Evolutionary conservation across 2,888 invertebrate genomes (phyloP).

Genomic region (Neria commutata): DNA sequence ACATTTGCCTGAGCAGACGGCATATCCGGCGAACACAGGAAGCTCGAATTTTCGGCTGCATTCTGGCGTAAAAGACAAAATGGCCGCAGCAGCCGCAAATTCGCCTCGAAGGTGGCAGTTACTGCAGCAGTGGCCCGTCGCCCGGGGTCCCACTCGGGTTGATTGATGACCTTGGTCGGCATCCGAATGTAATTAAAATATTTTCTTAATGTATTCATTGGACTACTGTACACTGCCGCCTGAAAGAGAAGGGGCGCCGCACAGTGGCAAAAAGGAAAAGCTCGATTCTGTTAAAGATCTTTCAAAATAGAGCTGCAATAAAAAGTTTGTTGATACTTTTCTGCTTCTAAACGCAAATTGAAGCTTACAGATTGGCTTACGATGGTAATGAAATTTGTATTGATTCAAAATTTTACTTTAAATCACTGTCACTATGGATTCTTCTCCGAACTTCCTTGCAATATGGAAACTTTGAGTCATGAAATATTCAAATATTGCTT

Average conservation of each 20-base stretch:
- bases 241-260: background rate
- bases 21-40: background rate
- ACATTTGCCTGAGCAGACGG: background rate
- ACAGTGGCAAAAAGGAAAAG: too few species aligned
- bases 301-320: background rate
- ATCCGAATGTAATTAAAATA: constrained; percentile 36
- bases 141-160: too few species aligned
- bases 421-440: too few species aligned
- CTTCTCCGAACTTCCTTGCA: too few species aligned
- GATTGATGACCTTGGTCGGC: constrained; percentile 39
- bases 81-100: background rate
- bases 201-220: constrained; percentile 28
- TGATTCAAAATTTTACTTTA: too few species aligned
- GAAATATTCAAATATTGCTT: too few species aligned
- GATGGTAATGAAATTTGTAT: too few species aligned
- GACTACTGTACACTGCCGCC: background rate
- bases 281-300: constrained; percentile 13
- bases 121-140: too few species aligned
- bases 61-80: too few species aligned
- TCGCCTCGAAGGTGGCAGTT: background rate
- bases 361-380: too few species aligned
- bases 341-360: background rate
- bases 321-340: background rate
- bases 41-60: too few species aligned
- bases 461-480: too few species aligned